Base-by-base conservation (phyloP, 2,888 invertebrate species). In the Orthosia cruda region DNA sequence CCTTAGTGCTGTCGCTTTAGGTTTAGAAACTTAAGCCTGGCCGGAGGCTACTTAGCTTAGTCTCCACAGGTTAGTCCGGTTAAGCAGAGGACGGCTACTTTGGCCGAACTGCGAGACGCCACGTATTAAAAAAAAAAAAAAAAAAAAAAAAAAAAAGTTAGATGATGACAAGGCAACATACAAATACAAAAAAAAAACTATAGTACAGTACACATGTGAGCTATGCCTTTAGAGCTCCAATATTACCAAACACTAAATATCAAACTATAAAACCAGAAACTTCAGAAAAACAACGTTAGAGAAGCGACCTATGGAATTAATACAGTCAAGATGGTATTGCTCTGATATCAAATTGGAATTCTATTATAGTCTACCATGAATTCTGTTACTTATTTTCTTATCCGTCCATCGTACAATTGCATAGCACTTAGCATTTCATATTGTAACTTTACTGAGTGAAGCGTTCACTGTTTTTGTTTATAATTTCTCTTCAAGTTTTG, bases 281-380 rank as follows among this genome's bases (percentile, higher is more conserved):
- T 63, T 9, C 40, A 71, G 70, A 71, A 83, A 83, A 81, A 58
- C 73, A 64, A 78, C 55, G 32, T 63, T 58, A 67, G 64, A 76
- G 75, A 77, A 77, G 69, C 71, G 71, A 84, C 84, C 74, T 77
- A 79, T 70, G 80, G 67, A 83, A 80, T 85, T 81, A 78, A 85
- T 80, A 78, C 75, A 80, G 71, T 83, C 72, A 80, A 80, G 87
- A 86, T 87, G 74, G 78, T 83, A 84, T 80, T 80, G 79, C 71
- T 69, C 63, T 61, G 84, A 85, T 88, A 88, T 68, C 71, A 81
- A 87, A 87, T 87, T 87, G 80, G 77, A 84, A 86, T 87, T 87
- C 80, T 86, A 88, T 88, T 88, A 87, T 81, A 78, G 75, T 83
- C 71, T 78, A 76, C 78, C 81, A 77, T 79, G 73, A 83, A 81